These are phyloP conservation scores for Aplocera efformata DNA, from an alignment of 2,888 invertebrate genomes.

Conservation along the genomic window DNA sequence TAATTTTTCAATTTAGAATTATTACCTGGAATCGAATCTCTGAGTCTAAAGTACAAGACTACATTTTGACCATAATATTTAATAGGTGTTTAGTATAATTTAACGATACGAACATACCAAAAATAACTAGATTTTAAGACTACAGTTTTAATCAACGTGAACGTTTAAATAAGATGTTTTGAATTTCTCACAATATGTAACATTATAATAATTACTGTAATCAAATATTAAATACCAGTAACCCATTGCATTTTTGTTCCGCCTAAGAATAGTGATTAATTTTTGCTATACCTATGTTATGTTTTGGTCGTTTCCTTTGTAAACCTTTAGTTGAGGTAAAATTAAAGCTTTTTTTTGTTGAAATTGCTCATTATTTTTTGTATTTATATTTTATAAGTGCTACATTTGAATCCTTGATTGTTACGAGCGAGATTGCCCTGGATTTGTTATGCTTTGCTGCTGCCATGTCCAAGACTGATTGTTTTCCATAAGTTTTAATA, in stretches of 20 bases:
- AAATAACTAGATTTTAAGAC: conserved; percentile 10
- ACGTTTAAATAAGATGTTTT: conserved; percentile 1
- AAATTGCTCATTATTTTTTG: not conserved
- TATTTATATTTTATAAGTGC: conserved; percentile 1
- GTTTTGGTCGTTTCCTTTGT: conserved; percentile 4
- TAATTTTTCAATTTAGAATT: too few relatives aligned
- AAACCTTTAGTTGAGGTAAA: not conserved
- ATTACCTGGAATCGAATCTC: too few relatives aligned
- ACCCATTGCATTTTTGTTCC: conserved; percentile 21
- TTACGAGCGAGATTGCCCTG: conserved; percentile 6
- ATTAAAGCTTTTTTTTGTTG: not conserved
- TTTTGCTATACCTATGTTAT: conserved; percentile 21
- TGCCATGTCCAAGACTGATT: conserved; percentile 28
- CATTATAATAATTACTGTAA: conserved; percentile 1
- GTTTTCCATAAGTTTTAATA: conserved; percentile 23
- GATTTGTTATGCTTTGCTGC: conserved; percentile 20
- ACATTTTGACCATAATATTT: too few relatives aligned
- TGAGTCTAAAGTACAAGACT: too few relatives aligned
- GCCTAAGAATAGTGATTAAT: conserved; percentile 25
- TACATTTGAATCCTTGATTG: conserved; percentile 1
- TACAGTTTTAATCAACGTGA: conserved; percentile 6
- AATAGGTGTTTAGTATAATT: too few relatives aligned
- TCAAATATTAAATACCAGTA: conserved; percentile 4
- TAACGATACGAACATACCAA: conserved; percentile 6
- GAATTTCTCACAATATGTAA: conserved; percentile 4